phyloP scores from a whole-genome alignment of 1,140 invertebrate species.

The Eubasilissa regina region DNA sequence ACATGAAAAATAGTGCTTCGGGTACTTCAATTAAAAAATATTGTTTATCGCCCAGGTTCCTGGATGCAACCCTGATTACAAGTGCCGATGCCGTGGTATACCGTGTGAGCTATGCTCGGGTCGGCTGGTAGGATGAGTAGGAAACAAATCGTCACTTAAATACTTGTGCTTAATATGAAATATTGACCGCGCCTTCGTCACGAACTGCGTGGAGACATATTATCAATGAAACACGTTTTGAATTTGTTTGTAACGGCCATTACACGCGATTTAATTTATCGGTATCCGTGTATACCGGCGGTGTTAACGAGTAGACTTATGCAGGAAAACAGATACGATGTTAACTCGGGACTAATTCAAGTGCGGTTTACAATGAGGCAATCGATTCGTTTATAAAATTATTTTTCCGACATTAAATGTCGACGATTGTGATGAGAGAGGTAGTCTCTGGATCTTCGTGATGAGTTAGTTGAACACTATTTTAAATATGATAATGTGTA shows the following conservation, averaged over 20 bases:
- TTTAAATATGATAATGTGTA: too few relatives aligned
- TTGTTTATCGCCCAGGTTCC: not conserved
- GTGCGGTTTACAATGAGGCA: not conserved
- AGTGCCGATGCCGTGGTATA: not conserved
- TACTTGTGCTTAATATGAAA: not conserved
- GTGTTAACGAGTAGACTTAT: not conserved
- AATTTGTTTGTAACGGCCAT: conserved; percentile 37
- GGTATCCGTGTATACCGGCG: conserved; percentile 18
- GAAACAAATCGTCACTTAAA: conserved; percentile 41
- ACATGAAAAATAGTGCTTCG: too few relatives aligned
- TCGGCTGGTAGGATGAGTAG: conserved; percentile 25
- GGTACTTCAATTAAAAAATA: too few relatives aligned
- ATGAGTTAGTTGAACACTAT: too few relatives aligned
- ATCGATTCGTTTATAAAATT: not conserved
- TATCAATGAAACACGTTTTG: conserved; percentile 32
- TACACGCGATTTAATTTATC: conserved; percentile 38
- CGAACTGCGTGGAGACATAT: conserved; percentile 27
- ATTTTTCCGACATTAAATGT: too few relatives aligned
- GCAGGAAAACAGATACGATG: conserved; percentile 7
- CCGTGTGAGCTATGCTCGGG: not conserved
- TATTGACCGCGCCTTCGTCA: conserved; percentile 30
- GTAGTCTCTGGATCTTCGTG: too few relatives aligned
- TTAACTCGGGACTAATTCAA: not conserved
- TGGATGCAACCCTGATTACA: not conserved
- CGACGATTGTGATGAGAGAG: too few relatives aligned